Evolutionary conservation across 2,113 vertebrate genomes (phyloP).

Genomic region (Trogon surrucura): DNA sequence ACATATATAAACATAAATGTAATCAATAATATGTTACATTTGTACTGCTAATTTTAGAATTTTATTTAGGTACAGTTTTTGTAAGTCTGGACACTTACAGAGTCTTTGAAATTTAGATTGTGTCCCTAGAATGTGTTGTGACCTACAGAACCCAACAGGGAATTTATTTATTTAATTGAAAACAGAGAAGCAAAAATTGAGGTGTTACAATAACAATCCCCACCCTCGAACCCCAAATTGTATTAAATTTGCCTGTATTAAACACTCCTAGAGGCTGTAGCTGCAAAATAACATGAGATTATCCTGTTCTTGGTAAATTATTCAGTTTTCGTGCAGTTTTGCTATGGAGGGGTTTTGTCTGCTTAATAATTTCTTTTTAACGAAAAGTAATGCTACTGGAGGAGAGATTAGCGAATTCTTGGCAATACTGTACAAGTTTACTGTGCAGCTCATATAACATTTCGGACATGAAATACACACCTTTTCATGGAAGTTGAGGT

Average conservation of each 20-base stretch:
- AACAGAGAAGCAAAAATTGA: background rate
- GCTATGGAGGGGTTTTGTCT: background rate
- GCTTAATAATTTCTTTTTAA: background rate
- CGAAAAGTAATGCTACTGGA: background rate
- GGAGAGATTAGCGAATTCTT: background rate
- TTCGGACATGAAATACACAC: background rate
- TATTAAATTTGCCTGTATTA: background rate
- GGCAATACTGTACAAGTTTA: background rate
- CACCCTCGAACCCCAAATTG: no score
- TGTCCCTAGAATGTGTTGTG: background rate
- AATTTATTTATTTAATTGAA: conserved; percentile 10
- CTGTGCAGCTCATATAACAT: background rate
- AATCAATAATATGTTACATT: background rate
- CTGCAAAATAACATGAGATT: background rate
- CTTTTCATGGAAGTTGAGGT: background rate
- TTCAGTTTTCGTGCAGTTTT: background rate
- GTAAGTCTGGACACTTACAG: background rate
- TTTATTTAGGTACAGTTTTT: background rate
- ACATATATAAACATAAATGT: background rate
- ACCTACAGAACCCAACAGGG: background rate
- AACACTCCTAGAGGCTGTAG: background rate
- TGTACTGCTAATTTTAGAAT: background rate
- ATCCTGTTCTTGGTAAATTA: background rate
- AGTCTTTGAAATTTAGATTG: conserved; percentile 1
- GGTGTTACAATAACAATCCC: background rate